A percentile compares a stretch with the other conserved stretches of the same genome.
Conservation (phyloP, 2,113 vertebrate genomes). For the Phrynosoma platyrhinos region DNA sequence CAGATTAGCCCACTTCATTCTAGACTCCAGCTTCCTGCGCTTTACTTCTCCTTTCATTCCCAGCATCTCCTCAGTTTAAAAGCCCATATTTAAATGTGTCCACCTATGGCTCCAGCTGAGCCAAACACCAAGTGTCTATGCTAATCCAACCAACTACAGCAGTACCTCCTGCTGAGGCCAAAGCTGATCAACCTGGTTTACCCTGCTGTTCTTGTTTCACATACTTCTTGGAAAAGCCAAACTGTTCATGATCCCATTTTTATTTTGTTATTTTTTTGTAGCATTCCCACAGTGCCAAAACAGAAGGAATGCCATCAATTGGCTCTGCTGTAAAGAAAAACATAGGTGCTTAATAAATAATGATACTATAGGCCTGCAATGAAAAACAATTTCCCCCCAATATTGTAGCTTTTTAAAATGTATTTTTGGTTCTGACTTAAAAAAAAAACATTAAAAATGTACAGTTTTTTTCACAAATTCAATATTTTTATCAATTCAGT, state of each 20-base stretch:
- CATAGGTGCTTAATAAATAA: background rate
- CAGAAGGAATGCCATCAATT: background rate
- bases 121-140: slow-evolving; percentile 7
- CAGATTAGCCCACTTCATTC: background rate
- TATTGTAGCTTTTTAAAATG: too few relatives aligned
- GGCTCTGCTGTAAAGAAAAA: background rate
- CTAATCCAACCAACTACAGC: slow-evolving; percentile 47
- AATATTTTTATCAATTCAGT: too few relatives aligned
- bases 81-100: background rate
- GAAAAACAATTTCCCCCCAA: too few relatives aligned
- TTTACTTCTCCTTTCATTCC: background rate
- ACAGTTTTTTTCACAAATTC: too few relatives aligned
- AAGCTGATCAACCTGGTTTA: slow-evolving; percentile 54
- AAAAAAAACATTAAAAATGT: too few relatives aligned
- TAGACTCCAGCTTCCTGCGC: background rate
- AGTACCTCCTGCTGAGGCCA: slow-evolving; percentile 55
- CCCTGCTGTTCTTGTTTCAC: slow-evolving; percentile 51
- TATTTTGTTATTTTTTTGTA: background rate
- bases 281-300: background rate
- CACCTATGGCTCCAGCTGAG: background rate
- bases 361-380: too few relatives aligned
- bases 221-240: slow-evolving; percentile 18
- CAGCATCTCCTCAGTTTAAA: background rate
- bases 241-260: background rate
- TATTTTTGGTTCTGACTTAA: too few relatives aligned